Evolutionary conservation across 2,113 vertebrate genomes (phyloP), one percentile per base, ranked within the genome.

Genomic region (Lanius ludovicianus): DNA sequence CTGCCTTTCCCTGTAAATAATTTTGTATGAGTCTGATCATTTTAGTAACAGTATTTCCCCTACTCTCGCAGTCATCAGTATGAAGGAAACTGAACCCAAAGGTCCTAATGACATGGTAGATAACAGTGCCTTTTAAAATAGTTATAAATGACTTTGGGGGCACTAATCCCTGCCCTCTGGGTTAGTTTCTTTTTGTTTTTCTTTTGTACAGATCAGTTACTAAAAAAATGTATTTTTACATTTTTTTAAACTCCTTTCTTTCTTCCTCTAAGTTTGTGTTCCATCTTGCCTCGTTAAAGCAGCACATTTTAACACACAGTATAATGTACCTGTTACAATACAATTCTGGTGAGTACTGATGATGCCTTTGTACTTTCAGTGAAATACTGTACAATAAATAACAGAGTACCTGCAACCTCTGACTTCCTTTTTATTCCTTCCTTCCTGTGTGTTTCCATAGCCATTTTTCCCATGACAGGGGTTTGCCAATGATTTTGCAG

Each of bases 301-400:
- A 91, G 78, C 95, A 56, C 52, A 65, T 77, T 91, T 96, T 96
- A 98, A 97, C 93, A 67, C 3, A 13, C 62, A 52, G 35, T 96
- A 47, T 98, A 97, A 89, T 83, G 22, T 96, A 88, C 97, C 90
- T 64, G 83, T 94, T 96, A 94, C 94, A 85, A 77, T 70, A 89
- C 97, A 96, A 94, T 94, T 97, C 97, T 97, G 94, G 95, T 97
- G 97, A 97, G 93, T 97, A 96, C 89, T 96, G 97, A 97, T 97
- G 97, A 97, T 98, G 97, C 94, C 87, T 98, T 98, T 98, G 96
- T 97, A 97, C 93, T 95, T 97, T 87, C 97, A 97, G 95, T 97
- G 93, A 97, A 97, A 97, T 94, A 96, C 90, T 97, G 96, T 98
- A 97, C 96, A 98, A 98, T 98, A 98, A 98, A 97, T 98, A 98